phyloP scores from a whole-genome alignment of 2,888 invertebrate genomes.

The Epistrophella euchroma region DNA sequence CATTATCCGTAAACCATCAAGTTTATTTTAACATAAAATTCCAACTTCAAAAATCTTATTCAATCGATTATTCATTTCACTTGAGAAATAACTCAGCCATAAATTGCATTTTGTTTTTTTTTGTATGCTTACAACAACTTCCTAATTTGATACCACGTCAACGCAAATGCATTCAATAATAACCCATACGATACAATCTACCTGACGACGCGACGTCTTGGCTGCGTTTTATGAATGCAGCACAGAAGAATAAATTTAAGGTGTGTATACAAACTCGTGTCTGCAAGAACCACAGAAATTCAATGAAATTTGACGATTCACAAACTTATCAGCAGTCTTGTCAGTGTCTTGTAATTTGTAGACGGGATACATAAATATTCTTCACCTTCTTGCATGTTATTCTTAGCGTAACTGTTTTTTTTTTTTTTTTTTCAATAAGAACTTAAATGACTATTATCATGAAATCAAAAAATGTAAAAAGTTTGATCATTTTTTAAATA shows the following conservation, averaged over 20 bases:
- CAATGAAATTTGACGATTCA: conserved; percentile 46
- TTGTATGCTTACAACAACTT: not conserved
- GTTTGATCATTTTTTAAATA: not conserved
- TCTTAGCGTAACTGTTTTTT: conserved; percentile 31
- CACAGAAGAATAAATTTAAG: conserved; percentile 55
- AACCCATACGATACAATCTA: conserved; percentile 5
- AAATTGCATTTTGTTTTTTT: not conserved
- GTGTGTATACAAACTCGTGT: conserved; percentile 21
- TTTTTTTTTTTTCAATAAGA: not conserved
- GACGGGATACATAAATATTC: conserved; percentile 61
- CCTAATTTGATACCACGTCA: conserved; percentile 22
- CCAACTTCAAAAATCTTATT: not conserved
- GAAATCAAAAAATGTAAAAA: not conserved
- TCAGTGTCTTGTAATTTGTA: conserved; percentile 65
- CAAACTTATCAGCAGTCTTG: conserved; percentile 59
- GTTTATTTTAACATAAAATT: not conserved
- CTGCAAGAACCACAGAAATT: conserved; percentile 42
- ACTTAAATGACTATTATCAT: not conserved
- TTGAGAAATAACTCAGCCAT: not conserved
- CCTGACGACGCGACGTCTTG: not conserved
- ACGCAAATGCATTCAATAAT: conserved; percentile 21
- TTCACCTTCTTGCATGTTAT: conserved; percentile 15
- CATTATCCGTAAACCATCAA: too few species aligned
- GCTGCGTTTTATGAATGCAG: conserved; percentile 23
- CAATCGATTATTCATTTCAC: not conserved